Evolutionary conservation across 2,888 invertebrate genomes (phyloP).

Genomic region (Drosophila leonis): DNA sequence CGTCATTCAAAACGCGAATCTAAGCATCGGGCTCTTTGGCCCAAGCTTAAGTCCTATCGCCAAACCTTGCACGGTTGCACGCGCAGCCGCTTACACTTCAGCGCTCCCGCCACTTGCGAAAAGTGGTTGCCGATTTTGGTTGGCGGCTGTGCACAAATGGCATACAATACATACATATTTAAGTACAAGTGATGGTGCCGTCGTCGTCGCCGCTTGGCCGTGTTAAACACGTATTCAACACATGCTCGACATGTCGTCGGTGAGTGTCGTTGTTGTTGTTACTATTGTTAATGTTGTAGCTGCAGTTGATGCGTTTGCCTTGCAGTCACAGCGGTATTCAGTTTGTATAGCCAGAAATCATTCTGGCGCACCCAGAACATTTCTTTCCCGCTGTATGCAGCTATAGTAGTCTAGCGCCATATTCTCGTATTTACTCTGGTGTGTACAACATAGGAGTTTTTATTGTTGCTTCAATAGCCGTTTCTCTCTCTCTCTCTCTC

Average conservation of each 20-base stretch:
- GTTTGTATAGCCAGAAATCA: constrained; percentile 74
- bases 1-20: constrained; percentile 70
- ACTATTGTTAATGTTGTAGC: constrained; percentile 18
- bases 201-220: constrained; percentile 63
- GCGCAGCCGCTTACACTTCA: constrained; percentile 51
- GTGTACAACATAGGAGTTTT: constrained; percentile 16
- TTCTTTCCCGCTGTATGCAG: constrained; percentile 20
- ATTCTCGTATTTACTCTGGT: constrained; percentile 22
- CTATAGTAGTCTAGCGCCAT: constrained; percentile 18
- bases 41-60: not conserved
- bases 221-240: constrained; percentile 79
- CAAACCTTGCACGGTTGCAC: constrained; percentile 48
- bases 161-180: constrained; percentile 47
- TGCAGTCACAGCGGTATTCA: constrained; percentile 56
- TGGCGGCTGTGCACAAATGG: constrained; percentile 53
- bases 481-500: not conserved
- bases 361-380: constrained; percentile 46
- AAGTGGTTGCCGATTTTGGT: constrained; percentile 60
- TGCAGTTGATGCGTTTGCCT: constrained; percentile 11
- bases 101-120: constrained; percentile 9
- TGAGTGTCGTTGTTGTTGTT: constrained; percentile 39
- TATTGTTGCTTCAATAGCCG: constrained; percentile 17
- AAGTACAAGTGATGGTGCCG: constrained; percentile 41
- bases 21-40: constrained; percentile 41
- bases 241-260: constrained; percentile 74